Conservation (phyloP, 2,888 invertebrate genomes). For the Dynastes hyllus region DNA sequence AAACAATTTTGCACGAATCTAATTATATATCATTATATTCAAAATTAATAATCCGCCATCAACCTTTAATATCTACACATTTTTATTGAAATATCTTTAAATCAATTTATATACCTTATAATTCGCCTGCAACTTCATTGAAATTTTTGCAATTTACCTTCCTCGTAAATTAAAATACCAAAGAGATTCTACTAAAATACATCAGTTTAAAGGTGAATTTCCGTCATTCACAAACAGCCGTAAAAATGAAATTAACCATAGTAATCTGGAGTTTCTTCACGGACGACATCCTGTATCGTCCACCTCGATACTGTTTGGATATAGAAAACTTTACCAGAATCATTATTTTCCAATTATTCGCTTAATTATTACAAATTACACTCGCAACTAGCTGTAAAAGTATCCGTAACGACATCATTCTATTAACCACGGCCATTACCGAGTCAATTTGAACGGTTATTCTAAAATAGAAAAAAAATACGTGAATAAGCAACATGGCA, state of each 20-base stretch:
- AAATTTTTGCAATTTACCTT: too few relatives aligned
- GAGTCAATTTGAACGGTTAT: background rate
- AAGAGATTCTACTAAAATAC: too few relatives aligned
- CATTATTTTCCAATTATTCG: conserved; percentile 24
- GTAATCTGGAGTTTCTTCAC: background rate
- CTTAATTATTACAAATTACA: conserved; percentile 26
- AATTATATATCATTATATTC: background rate
- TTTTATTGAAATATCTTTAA: too few relatives aligned
- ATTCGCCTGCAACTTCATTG: too few relatives aligned
- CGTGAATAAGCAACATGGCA: background rate
- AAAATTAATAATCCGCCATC: too few relatives aligned
- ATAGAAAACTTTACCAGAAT: background rate
- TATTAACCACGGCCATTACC: conserved; percentile 6
- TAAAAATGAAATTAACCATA: conserved; percentile 10
- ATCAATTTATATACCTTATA: too few relatives aligned
- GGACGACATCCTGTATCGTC: background rate
- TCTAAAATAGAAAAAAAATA: background rate
- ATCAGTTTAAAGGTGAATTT: background rate
- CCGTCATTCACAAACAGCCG: background rate
- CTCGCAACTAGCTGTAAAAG: conserved; percentile 15
- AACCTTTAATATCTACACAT: too few relatives aligned
- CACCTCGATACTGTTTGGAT: background rate
- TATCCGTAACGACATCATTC: conserved; percentile 4
- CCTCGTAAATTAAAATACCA: too few relatives aligned
- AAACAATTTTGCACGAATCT: too few relatives aligned